phyloP scores from a whole-genome alignment of 2,888 invertebrate genomes.

The Rapana venosa region DNA sequence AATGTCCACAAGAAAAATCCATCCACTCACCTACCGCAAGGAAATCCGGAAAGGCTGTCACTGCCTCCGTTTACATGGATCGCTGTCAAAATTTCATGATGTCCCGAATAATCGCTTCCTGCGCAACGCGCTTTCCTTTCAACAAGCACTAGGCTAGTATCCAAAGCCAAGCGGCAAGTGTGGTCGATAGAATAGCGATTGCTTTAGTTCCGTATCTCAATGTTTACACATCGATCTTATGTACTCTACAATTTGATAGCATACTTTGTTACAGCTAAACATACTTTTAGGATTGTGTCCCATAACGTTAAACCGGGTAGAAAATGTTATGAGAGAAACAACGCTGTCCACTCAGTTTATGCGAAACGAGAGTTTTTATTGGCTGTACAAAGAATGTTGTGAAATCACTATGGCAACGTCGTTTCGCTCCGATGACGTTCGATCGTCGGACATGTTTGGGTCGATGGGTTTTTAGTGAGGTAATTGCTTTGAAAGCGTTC shows the following conservation, averaged over 20 bases:
- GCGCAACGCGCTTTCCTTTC: not conserved
- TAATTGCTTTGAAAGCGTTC: too few species aligned
- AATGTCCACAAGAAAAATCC: too few species aligned
- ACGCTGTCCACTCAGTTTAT: not conserved
- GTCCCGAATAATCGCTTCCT: too few species aligned
- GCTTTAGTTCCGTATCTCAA: not conserved
- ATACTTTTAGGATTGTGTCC: not conserved
- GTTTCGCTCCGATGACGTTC: not conserved
- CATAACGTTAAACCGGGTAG: not conserved
- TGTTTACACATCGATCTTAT: not conserved
- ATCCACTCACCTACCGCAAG: too few species aligned
- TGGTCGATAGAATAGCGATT: not conserved
- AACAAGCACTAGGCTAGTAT: not conserved
- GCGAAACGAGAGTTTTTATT: not conserved
- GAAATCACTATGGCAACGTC: constrained; percentile 15
- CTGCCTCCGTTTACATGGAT: too few species aligned
- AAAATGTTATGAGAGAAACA: not conserved
- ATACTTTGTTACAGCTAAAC: not conserved
- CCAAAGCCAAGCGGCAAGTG: not conserved
- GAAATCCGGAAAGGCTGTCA: too few species aligned
- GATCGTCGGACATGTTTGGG: not conserved
- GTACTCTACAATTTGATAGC: not conserved
- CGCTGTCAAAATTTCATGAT: too few species aligned
- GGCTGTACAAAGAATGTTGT: not conserved
- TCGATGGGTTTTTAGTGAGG: too few species aligned